Percentiles rank a stretch among this genome's conserved stretches.
Evolutionary conservation across 2,888 invertebrate species (phyloP).

Genomic region (Metacarcinus magister): DNA sequence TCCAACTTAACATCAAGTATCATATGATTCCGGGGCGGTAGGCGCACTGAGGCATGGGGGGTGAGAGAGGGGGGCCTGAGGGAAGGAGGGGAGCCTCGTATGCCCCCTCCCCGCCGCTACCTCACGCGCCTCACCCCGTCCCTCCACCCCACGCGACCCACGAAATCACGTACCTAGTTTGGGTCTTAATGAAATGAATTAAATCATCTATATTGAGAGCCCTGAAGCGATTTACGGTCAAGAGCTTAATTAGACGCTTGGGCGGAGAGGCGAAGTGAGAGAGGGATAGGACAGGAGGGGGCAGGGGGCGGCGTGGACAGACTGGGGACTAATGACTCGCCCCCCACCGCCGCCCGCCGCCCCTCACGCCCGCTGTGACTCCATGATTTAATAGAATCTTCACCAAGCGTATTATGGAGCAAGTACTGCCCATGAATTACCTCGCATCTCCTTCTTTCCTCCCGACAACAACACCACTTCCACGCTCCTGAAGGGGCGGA

Average conservation of each 20-base stretch:
- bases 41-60: slow-evolving; percentile 66
- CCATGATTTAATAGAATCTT: slow-evolving; percentile 79
- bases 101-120: slow-evolving; percentile 8
- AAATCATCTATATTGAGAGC: slow-evolving; percentile 76
- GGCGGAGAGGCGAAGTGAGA: slow-evolving; percentile 50
- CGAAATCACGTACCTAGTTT: slow-evolving; percentile 76
- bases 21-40: slow-evolving; percentile 69
- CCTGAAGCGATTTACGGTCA: slow-evolving; percentile 75
- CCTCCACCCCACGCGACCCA: slow-evolving; percentile 53
- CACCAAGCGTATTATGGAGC: slow-evolving; percentile 72
- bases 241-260: slow-evolving; percentile 72
- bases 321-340: slow-evolving; percentile 69
- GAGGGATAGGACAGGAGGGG: slow-evolving; percentile 27
- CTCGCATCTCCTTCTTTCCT: slow-evolving; percentile 66
- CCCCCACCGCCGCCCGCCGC: slow-evolving; percentile 38
- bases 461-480: slow-evolving; percentile 75
- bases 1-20: slow-evolving; percentile 76
- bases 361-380: slow-evolving; percentile 68
- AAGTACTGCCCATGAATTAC: slow-evolving; percentile 74
- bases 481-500: slow-evolving; percentile 63
- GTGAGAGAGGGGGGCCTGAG: background rate
- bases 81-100: background rate
- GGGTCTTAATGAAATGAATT: slow-evolving; percentile 76
- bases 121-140: background rate
- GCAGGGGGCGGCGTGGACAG: slow-evolving; percentile 56